Conservation (phyloP, 2,113 vertebrate genomes). For the Galbula dea region DNA sequence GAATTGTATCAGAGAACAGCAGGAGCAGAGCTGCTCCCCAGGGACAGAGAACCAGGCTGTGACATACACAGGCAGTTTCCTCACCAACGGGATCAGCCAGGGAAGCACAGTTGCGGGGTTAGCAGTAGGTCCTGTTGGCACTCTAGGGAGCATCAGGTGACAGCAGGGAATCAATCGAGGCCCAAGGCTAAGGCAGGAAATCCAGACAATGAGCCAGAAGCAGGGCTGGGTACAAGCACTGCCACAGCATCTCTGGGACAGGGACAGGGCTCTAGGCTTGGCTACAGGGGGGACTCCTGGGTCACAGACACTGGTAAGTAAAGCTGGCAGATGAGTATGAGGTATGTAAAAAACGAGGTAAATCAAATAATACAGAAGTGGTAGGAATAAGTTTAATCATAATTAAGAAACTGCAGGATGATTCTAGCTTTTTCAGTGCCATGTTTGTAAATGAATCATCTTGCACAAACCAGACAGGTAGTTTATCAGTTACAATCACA, state of each 20-base stretch:
- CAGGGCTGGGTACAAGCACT: not conserved
- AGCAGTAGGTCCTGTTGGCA: not conserved
- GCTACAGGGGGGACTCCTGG: not conserved
- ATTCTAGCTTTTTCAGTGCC: not conserved
- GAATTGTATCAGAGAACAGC: not conserved
- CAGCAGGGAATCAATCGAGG: not conserved
- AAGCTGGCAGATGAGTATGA: not conserved
- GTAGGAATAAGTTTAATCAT: not conserved
- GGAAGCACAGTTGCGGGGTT: not conserved
- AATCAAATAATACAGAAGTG: not conserved
- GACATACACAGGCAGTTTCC: not conserved
- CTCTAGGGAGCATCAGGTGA: not conserved
- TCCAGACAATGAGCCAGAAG: not conserved
- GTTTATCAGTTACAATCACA: not conserved
- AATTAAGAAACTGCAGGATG: conserved; percentile 15
- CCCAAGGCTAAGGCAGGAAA: not conserved
- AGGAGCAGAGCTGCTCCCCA: not conserved
- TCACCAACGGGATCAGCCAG: not conserved
- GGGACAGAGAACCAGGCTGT: rapidly evolving
- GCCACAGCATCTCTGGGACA: not conserved
- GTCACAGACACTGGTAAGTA: not conserved
- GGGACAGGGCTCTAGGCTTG: rapidly evolving
- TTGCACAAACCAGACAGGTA: not conserved
- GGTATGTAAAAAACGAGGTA: not conserved
- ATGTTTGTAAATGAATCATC: not conserved